phyloP scores from a whole-genome alignment of 2,888 invertebrate species.

The Kryphioiulus occultus region DNA sequence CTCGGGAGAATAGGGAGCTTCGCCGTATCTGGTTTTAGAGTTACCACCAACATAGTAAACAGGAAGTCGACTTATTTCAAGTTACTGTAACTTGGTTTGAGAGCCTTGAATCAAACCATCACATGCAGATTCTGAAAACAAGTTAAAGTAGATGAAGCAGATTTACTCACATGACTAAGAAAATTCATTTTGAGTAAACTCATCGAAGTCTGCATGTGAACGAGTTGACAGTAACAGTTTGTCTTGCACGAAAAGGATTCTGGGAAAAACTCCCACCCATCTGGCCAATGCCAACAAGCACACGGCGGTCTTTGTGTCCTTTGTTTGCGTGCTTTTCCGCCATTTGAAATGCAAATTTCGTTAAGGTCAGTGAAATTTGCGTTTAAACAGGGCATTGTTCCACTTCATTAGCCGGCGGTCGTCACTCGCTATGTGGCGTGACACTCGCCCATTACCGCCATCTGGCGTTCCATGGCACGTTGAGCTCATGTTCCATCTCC shows the following conservation, averaged over 20 bases:
- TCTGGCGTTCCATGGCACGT: background rate
- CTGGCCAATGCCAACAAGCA: background rate
- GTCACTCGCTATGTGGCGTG: conserved; percentile 5
- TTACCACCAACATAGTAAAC: no score
- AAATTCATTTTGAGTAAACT: no score
- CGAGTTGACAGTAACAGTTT: background rate
- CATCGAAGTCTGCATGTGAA: background rate
- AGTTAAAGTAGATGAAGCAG: no score
- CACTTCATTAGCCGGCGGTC: background rate
- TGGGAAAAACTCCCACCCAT: background rate
- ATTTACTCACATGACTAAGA: no score
- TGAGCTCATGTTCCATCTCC: background rate
- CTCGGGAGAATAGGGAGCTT: no score
- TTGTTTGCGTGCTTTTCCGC: background rate
- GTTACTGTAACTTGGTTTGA: no score
- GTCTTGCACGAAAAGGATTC: background rate
- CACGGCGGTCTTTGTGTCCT: background rate
- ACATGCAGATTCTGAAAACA: no score
- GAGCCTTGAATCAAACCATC: no score
- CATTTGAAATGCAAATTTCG: background rate
- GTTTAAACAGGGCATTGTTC: background rate
- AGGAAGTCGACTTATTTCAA: no score
- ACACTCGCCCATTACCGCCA: background rate
- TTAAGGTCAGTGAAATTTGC: background rate
- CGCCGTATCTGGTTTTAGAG: no score